phyloP scores from a whole-genome alignment of 2,113 vertebrate genomes.

The Uropsilus gracilis region DNA sequence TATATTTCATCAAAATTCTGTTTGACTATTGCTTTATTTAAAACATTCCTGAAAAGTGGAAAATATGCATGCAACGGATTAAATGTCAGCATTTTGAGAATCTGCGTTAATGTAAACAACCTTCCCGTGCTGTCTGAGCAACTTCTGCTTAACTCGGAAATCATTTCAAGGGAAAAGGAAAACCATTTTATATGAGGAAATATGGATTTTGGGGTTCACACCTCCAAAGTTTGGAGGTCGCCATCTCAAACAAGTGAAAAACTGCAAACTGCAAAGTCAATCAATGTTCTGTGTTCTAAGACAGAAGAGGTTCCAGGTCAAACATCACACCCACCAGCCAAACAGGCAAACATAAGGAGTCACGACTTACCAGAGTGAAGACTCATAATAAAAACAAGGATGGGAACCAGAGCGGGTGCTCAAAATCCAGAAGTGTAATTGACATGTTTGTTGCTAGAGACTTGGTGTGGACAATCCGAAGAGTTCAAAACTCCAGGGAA shows the following conservation, averaged over 20 bases:
- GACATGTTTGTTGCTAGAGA: neutral
- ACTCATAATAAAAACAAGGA: neutral
- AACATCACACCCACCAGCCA: neutral
- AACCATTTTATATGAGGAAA: neutral
- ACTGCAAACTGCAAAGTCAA: neutral
- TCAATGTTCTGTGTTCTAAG: neutral
- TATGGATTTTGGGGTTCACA: neutral
- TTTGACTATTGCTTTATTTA: neutral
- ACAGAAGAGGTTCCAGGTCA: neutral
- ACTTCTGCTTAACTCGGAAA: neutral
- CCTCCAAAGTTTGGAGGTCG: neutral
- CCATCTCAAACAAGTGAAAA: neutral
- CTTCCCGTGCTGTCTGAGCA: neutral
- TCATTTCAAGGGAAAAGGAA: neutral
- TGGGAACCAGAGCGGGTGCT: neutral
- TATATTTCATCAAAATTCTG: neutral
- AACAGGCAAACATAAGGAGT: neutral
- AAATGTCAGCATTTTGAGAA: neutral
- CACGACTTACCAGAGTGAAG: neutral
- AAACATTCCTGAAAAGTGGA: neutral
- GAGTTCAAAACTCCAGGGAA: neutral
- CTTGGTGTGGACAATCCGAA: neutral
- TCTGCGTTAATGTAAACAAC: neutral
- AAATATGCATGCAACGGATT: neutral
- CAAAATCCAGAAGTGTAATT: neutral